Conservation (phyloP, 64 coral and sea anemone genomes). For the Pachyseris speciosa region DNA sequence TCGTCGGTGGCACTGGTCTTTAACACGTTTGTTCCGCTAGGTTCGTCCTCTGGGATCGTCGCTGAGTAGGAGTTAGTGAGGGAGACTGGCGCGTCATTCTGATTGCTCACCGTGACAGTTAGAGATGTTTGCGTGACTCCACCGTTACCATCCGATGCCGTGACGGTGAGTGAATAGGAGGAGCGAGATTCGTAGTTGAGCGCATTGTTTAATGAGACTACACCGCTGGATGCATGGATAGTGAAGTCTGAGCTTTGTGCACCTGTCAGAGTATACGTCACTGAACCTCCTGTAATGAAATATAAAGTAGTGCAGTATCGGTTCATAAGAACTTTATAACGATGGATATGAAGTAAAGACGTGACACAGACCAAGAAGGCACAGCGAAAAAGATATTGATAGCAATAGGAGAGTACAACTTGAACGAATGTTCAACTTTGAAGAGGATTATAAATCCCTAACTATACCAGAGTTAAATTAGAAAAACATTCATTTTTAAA, state of each 20-base stretch:
- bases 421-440: too few relatives aligned
- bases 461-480: too few relatives aligned
- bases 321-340: too few relatives aligned
- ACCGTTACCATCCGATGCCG: slow-evolving; percentile 50
- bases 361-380: too few relatives aligned
- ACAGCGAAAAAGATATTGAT: too few relatives aligned
- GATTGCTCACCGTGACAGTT: slow-evolving; percentile 62
- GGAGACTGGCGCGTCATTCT: slow-evolving; percentile 61
- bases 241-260: slow-evolving; percentile 56
- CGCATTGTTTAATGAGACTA: slow-evolving; percentile 53
- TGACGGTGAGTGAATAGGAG: slow-evolving; percentile 56
- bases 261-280: slow-evolving; percentile 31
- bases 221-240: slow-evolving; percentile 63
- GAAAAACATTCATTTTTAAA: too few relatives aligned
- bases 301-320: not conserved
- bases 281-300: slow-evolving; percentile 20
- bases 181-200: slow-evolving; percentile 49
- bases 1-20: slow-evolving; percentile 47
- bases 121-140: slow-evolving; percentile 58
- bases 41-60: slow-evolving; percentile 39
- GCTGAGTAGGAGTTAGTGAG: slow-evolving; percentile 49
- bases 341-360: too few relatives aligned
- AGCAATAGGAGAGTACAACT: too few relatives aligned
- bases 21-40: slow-evolving; percentile 56
- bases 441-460: too few relatives aligned